Evolutionary conservation across 2,888 invertebrate species (phyloP).

Genomic region (Athalia cordata): DNA sequence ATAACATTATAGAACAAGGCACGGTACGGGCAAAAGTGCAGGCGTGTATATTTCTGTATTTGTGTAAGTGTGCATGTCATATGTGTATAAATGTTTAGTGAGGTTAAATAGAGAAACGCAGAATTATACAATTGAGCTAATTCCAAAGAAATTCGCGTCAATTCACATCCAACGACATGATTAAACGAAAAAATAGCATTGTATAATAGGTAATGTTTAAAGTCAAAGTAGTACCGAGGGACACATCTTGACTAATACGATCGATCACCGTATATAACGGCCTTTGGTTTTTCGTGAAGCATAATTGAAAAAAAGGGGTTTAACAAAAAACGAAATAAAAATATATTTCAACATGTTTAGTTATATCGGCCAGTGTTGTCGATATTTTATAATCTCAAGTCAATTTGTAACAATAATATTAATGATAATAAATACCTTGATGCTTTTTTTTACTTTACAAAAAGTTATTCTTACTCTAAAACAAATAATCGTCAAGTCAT

Average conservation of each 20-base stretch:
- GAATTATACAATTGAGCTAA: conserved; percentile 8
- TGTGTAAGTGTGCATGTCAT: background rate
- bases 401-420: conserved; percentile 20
- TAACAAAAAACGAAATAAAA: background rate
- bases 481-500: conserved; percentile 53
- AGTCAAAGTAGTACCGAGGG: conserved; percentile 41
- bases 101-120: conserved; percentile 3
- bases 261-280: background rate
- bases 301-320: background rate
- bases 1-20: conserved; percentile 27
- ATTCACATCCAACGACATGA: background rate
- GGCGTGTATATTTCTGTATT: conserved; percentile 17
- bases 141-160: conserved; percentile 11
- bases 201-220: conserved; percentile 29
- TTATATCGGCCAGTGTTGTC: conserved; percentile 26
- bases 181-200: background rate
- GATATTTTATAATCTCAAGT: conserved; percentile 50
- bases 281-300: background rate
- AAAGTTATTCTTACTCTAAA: conserved; percentile 47
- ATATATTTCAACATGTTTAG: background rate
- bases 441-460: conserved; percentile 28
- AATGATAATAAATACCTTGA: conserved; percentile 46
- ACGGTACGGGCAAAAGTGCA: conserved; percentile 42
- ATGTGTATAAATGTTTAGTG: background rate
- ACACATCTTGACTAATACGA: conserved; percentile 37